Evolutionary conservation across 2,113 vertebrate species (phyloP).

Genomic region (Lethenteron reissneri): DNA sequence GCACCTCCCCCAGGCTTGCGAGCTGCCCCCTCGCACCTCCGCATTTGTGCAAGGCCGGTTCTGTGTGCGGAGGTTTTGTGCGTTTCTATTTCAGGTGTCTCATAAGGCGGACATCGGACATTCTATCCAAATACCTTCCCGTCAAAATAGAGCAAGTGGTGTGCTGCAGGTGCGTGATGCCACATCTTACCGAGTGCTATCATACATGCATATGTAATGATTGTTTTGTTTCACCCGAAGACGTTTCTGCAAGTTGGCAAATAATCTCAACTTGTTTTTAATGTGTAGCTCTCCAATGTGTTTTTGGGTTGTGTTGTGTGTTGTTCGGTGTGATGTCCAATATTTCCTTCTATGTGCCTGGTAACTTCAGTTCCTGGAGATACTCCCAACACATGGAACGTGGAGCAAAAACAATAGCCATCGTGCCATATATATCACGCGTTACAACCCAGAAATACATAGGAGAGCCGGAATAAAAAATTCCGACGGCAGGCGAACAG

Average conservation of each 20-base stretch:
- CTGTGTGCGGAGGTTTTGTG: conserved; percentile 9
- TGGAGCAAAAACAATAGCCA: too few relatives aligned
- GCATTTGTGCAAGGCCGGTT: neutral
- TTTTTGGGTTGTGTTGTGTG: neutral
- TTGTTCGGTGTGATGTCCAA: neutral
- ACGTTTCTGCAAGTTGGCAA: too few relatives aligned
- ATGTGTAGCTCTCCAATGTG: neutral
- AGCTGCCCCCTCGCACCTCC: conserved; percentile 8
- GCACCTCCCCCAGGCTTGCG: neutral
- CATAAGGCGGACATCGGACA: conserved; percentile 84
- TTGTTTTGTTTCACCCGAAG: neutral
- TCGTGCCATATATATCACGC: neutral
- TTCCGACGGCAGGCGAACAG: neutral
- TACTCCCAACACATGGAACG: too few relatives aligned
- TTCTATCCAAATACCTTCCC: conserved; percentile 89
- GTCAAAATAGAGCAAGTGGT: conserved; percentile 93
- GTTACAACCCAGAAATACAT: neutral
- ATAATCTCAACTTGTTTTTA: neutral
- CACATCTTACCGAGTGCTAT: neutral
- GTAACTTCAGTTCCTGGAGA: too few relatives aligned
- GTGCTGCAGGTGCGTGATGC: conserved; percentile 52
- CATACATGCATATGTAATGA: neutral
- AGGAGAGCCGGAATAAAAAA: neutral
- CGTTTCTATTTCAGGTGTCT: conserved; percentile 36
- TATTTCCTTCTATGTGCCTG: too few relatives aligned